phyloP scores from a whole-genome alignment of 2,797 vertebrate species.

The Bradypodion ventrale region DNA sequence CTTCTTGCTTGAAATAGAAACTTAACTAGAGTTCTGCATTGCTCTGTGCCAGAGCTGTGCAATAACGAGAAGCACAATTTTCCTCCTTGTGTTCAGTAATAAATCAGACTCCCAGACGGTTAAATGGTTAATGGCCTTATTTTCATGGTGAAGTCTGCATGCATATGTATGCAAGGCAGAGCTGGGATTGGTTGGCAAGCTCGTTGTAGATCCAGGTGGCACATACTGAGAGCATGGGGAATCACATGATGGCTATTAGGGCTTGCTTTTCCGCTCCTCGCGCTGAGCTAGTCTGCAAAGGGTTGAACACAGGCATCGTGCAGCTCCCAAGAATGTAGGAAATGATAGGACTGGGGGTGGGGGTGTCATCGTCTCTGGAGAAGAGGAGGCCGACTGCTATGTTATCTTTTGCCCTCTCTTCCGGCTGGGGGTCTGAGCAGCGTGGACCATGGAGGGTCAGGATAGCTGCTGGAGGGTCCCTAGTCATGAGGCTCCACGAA shows the following conservation, averaged over 20 bases:
- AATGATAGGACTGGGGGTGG: conserved; percentile 38
- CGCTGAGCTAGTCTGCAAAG: conserved; percentile 45
- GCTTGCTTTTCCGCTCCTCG: conserved; percentile 54
- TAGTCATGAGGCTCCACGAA: conserved; percentile 54
- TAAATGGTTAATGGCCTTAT: not conserved
- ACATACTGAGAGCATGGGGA: conserved; percentile 51
- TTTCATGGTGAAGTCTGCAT: conserved; percentile 10
- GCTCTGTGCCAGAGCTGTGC: not conserved
- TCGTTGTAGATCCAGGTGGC: conserved; percentile 63
- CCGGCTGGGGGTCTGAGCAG: conserved; percentile 40
- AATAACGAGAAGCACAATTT: not conserved
- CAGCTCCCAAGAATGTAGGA: conserved; percentile 58
- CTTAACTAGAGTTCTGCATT: not conserved
- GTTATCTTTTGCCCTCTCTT: conserved; percentile 34
- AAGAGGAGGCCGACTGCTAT: conserved; percentile 27
- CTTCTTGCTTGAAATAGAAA: not conserved
- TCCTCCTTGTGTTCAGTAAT: not conserved
- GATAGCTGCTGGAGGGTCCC: conserved; percentile 43
- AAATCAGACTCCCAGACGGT: not conserved
- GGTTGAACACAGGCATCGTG: conserved; percentile 48
- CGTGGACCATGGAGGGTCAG: conserved; percentile 44
- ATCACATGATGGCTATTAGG: conserved; percentile 65
- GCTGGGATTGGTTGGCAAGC: conserved; percentile 50
- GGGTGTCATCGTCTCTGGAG: conserved; percentile 38
- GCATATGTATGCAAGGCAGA: conserved; percentile 27